phyloP scores from a whole-genome alignment of 2,113 vertebrate genomes.

The Tachysurus fulvidraco region DNA sequence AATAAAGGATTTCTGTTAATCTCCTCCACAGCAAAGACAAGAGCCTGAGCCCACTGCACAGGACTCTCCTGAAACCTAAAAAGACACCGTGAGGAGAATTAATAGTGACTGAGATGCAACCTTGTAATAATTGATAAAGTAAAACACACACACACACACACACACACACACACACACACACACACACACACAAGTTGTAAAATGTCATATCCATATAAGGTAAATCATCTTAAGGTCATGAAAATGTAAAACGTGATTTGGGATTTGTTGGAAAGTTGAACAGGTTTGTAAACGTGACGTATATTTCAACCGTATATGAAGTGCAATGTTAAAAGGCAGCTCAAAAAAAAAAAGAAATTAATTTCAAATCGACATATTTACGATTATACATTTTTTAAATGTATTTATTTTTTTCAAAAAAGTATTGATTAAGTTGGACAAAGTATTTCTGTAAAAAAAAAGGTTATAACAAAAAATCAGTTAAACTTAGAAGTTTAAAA shows the following conservation, averaged over 20 bases:
- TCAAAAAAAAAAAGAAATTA: background rate
- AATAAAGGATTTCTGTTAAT: slow-evolving; percentile 68
- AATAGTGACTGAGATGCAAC: background rate
- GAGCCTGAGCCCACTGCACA: slow-evolving; percentile 61
- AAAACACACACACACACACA: too few relatives aligned
- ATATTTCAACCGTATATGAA: background rate
- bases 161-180: too few relatives aligned
- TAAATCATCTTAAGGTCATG: background rate
- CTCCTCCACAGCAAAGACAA: slow-evolving; percentile 76
- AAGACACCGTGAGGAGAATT: background rate
- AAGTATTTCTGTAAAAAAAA: background rate
- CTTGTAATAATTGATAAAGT: background rate
- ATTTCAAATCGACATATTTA: background rate
- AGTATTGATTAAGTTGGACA: background rate
- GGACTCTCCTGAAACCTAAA: slow-evolving; percentile 60
- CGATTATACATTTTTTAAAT: too few relatives aligned
- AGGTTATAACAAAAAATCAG: too few relatives aligned
- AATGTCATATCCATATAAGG: background rate
- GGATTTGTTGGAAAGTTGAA: too few relatives aligned
- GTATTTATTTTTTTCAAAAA: background rate
- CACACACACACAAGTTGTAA: background rate
- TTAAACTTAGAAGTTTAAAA: too few relatives aligned
- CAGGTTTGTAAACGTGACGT: background rate
- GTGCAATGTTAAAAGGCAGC: background rate
- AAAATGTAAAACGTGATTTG: background rate